Conservation (phyloP, 2,797 vertebrate genomes). For the Decapterus maruadsi region DNA sequence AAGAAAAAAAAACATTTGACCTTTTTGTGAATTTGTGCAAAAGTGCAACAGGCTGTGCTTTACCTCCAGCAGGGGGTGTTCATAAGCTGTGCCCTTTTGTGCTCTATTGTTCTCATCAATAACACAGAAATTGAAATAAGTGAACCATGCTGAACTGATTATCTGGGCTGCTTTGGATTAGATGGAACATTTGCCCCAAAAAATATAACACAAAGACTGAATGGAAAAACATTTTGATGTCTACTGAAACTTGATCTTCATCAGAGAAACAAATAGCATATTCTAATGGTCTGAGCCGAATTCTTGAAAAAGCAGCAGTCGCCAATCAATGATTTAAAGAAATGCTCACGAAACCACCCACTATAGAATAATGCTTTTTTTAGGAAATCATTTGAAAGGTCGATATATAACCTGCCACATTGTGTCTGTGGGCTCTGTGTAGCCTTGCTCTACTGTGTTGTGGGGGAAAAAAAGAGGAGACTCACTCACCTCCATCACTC, state of each 20-base stretch:
- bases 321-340: neutral
- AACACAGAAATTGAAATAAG: neutral
- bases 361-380: neutral
- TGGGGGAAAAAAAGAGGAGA: conserved; percentile 13
- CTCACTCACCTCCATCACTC: conserved; percentile 55
- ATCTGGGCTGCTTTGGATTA: neutral
- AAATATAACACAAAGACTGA: neutral
- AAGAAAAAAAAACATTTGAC: neutral
- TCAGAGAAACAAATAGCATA: too few species aligned
- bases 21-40: neutral
- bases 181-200: neutral
- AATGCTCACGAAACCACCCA: neutral
- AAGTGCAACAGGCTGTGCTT: neutral
- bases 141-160: neutral
- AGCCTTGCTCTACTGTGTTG: conserved; percentile 23
- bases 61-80: fast-evolving
- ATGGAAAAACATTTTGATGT: neutral
- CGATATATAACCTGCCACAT: conserved; percentile 24
- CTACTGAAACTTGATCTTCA: neutral
- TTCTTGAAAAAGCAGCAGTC: neutral
- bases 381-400: neutral
- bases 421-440: conserved; percentile 17
- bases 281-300: neutral
- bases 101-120: conserved; percentile 1
- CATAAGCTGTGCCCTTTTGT: neutral